Base-by-base conservation (phyloP, 2,888 invertebrate species). In the Operophtera brumata region DNA sequence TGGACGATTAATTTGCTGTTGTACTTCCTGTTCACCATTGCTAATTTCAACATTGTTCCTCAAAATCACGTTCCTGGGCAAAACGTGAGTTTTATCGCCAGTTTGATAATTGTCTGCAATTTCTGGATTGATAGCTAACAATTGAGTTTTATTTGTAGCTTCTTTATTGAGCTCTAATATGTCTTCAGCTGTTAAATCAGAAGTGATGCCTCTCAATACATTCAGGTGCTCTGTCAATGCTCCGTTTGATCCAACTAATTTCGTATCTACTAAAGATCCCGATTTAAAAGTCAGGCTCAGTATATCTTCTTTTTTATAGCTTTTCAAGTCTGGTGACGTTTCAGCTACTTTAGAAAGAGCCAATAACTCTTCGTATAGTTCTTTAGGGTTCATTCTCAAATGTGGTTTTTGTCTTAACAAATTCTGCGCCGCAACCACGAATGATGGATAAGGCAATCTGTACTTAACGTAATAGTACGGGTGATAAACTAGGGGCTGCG, bases 391-490 rank as follows among this genome's bases (percentile, higher is more conserved):
- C 0, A 56, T 50, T 46, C 67, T 71, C 8, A 82, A 49, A 28
- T 69, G 36, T 4, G 82, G 78, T 32, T 75, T 72, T 13, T 57
- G 57, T 10, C 45, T 7, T 6, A 80, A 32, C 30, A 83, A 45
- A 11, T 66, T 59, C 28, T 72, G 61, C 14, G 77, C 52, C 20
- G 71, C 75, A 0, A 62, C 51, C 10, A 81, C 42, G 44, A 83
- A 84, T 0, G 62, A 62, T 6, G 61, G 35, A 43, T 80, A 80
- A 8, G 85, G 84, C 12, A 86, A 57, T 54, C 71, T 75, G 44
- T 83, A 86, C 69, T 84, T 85, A 0, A 85, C 78, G 53, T 77
- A 84, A 62, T 80, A 81, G 7, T 71, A 66, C 2, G 84, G 80
- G 35, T 79, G 74, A 36, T 80, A 77, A 30, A 74, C 52, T 0